Conservation (phyloP, 2,113 vertebrate genomes). For the Zosterops japonicus region DNA sequence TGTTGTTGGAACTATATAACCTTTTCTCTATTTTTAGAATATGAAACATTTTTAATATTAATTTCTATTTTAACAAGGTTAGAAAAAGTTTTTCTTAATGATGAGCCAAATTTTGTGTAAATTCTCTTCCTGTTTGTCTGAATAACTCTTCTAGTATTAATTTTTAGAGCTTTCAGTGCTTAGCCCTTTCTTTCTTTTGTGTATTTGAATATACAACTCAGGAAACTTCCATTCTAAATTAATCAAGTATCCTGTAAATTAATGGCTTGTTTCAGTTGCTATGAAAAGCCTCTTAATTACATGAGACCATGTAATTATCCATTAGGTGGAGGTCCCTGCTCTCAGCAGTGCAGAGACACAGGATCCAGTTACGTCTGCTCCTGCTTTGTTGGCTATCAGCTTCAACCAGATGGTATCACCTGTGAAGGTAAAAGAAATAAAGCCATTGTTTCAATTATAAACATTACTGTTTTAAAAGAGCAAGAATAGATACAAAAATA, state of each 20-base stretch:
- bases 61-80: not conserved
- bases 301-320: not conserved
- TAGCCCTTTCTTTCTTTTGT: not conserved
- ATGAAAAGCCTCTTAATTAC: not conserved
- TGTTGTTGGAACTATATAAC: not conserved
- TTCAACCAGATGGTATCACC: conserved; percentile 84
- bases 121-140: not conserved
- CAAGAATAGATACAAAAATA: not conserved
- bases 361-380: conserved; percentile 80
- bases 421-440: conserved; percentile 84
- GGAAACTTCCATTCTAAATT: not conserved
- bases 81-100: not conserved
- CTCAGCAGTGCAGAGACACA: conserved; percentile 85
- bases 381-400: conserved; percentile 88
- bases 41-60: not conserved
- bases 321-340: conserved; percentile 84
- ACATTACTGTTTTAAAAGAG: not conserved
- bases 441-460: not conserved
- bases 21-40: not conserved
- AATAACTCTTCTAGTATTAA: not conserved
- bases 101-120: not conserved
- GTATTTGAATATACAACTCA: not conserved
- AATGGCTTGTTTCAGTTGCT: not conserved
- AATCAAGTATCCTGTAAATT: not conserved
- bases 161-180: not conserved